A percentile compares a stretch with the other conserved stretches of the same genome.
These are phyloP conservation scores for Etheostoma nigrum DNA, from an alignment of 2,797 vertebrate species.

Conservation along the genomic window DNA sequence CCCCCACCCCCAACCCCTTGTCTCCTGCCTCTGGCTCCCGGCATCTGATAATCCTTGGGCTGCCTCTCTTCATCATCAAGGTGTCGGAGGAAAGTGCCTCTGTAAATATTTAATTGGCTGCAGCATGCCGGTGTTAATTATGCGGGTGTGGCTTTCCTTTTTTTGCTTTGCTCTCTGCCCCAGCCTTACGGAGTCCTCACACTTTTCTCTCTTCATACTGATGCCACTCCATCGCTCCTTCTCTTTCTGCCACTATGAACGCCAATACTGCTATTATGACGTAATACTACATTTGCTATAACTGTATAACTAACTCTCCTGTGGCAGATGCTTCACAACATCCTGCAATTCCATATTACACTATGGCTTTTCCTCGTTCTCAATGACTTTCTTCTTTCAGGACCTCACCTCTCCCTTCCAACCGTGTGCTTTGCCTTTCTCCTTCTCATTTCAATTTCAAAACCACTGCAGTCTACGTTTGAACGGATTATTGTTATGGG, in stretches of 20 bases:
- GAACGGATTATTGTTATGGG: conserved; percentile 74
- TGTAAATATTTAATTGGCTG: conserved; percentile 89
- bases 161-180: conserved; percentile 46
- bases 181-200: conserved; percentile 25
- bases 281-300: not conserved
- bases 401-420: conserved; percentile 40
- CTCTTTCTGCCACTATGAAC: not conserved
- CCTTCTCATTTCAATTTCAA: conserved; percentile 65
- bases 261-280: not conserved
- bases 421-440: conserved; percentile 32
- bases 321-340: conserved; percentile 16
- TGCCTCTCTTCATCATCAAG: conserved; percentile 82
- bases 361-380: conserved; percentile 34
- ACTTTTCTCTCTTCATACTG: conserved; percentile 9
- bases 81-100: conserved; percentile 80
- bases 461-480: conserved; percentile 49
- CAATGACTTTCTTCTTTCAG: conserved; percentile 18
- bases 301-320: not conserved
- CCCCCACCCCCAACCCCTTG: conserved; percentile 60
- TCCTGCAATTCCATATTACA: conserved; percentile 35
- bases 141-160: conserved; percentile 71
- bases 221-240: conserved; percentile 4
- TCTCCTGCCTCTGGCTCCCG: conserved; percentile 69
- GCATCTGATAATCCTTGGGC: conserved; percentile 82
- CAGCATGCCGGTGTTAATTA: conserved; percentile 83